phyloP scores from a whole-genome alignment of 2,888 invertebrate genomes.

The Clusia tigrina region DNA sequence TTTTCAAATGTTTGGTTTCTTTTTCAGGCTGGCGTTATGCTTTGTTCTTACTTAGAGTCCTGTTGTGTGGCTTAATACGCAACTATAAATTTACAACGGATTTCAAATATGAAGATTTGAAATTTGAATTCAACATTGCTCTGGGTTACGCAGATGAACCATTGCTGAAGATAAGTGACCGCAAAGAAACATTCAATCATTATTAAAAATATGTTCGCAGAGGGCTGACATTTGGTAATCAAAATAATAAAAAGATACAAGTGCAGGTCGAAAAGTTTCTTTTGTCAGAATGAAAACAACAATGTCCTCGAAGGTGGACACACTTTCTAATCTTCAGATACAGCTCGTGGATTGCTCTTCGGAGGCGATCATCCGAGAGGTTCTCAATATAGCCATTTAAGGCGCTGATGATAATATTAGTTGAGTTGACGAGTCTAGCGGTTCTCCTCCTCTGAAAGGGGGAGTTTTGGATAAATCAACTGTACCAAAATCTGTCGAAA shows the following conservation, averaged over 20 bases:
- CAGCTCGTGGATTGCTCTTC: too few relatives aligned
- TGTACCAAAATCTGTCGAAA: too few relatives aligned
- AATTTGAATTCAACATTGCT: conserved; percentile 22
- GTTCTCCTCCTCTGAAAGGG: too few relatives aligned
- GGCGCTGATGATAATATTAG: too few relatives aligned
- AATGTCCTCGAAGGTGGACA: background rate
- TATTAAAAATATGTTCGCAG: conserved; percentile 5
- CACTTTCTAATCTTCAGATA: background rate
- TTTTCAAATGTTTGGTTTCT: conserved; percentile 7
- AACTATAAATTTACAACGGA: conserved; percentile 36
- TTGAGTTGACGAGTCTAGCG: too few relatives aligned
- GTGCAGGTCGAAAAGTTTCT: background rate
- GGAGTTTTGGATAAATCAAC: too few relatives aligned
- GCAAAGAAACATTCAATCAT: background rate
- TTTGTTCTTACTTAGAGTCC: conserved; percentile 32
- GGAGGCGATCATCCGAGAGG: too few relatives aligned
- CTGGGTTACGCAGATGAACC: conserved; percentile 33
- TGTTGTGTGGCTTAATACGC: conserved; percentile 32
- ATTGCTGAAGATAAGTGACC: conserved; percentile 28
- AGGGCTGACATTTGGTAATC: background rate
- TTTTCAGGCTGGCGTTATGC: conserved; percentile 43
- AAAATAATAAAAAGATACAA: background rate
- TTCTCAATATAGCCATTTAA: too few relatives aligned
- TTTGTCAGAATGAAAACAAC: background rate
- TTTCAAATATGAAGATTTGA: conserved; percentile 32